These are phyloP conservation scores for Ptiloglossa arizonensis DNA, from an alignment of 1,140 invertebrate species.

Conservation along the genomic window DNA sequence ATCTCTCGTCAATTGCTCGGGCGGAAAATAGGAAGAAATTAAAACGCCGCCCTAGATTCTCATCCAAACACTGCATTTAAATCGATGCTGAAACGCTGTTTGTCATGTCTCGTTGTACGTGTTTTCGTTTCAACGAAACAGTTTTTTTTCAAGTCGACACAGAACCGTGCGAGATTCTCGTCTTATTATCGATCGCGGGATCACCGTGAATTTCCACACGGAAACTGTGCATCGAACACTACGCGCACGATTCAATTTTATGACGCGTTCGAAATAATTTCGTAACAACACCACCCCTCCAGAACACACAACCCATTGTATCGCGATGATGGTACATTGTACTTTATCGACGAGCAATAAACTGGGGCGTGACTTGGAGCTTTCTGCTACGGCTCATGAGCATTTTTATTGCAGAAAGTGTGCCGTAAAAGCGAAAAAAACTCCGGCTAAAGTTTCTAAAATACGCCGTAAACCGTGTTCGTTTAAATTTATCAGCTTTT, in stretches of 20 bases:
- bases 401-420: constrained; percentile 14
- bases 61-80: no score
- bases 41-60: no score
- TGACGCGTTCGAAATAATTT: constrained; percentile 5
- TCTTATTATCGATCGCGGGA: not conserved
- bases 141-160: no score
- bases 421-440: not conserved
- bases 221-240: no score
- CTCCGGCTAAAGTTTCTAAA: not conserved
- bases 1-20: no score
- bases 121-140: no score
- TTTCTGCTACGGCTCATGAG: not conserved
- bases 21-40: no score
- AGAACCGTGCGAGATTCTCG: not conserved
- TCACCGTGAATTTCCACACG: no score
- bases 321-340: not conserved
- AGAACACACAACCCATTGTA: not conserved
- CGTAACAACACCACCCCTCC: constrained; percentile 7
- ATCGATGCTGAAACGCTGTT: no score
- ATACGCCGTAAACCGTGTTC: not conserved
- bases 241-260: no score
- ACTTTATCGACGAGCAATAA: constrained; percentile 19
- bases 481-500: not conserved
- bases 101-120: no score
- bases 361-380: constrained; percentile 25